A percentile compares a stretch with the other conserved stretches of the same genome.
These are phyloP conservation scores for Xanthia togata DNA, from an alignment of 2,888 invertebrate species.

Conservation along the genomic window DNA sequence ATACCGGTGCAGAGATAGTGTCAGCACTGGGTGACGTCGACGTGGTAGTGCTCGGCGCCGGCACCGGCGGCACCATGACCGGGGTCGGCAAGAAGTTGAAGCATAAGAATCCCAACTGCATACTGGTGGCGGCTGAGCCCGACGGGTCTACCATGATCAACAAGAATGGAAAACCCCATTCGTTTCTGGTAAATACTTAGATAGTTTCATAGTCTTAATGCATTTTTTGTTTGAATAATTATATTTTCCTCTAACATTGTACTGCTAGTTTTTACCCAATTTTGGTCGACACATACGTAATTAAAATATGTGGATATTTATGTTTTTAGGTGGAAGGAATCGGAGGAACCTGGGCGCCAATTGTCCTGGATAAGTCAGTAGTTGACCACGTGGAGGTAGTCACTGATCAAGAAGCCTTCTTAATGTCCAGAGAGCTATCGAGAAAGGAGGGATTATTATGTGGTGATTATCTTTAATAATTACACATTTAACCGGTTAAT, in stretches of 20 bases:
- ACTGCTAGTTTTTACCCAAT: not conserved
- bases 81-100: slow-evolving; percentile 96
- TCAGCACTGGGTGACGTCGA: slow-evolving; percentile 93
- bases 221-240: not conserved
- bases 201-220: not conserved
- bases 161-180: slow-evolving; percentile 62
- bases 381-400: slow-evolving; percentile 96
- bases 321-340: slow-evolving; percentile 92
- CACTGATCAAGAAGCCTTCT: slow-evolving; percentile 94
- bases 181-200: slow-evolving; percentile 67
- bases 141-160: slow-evolving; percentile 92
- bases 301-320: not conserved
- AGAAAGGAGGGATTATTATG: slow-evolving; percentile 96
- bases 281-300: not conserved
- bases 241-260: not conserved
- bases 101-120: slow-evolving; percentile 93
- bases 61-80: slow-evolving; percentile 97
- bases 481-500: not conserved
- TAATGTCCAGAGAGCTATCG: slow-evolving; percentile 95
- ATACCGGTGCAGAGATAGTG: slow-evolving; percentile 97
- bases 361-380: slow-evolving; percentile 94
- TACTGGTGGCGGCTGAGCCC: slow-evolving; percentile 96
- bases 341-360: slow-evolving; percentile 98
- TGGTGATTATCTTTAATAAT: slow-evolving; percentile 86
- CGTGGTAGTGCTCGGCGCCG: slow-evolving; percentile 94